Evolutionary conservation across 2,888 invertebrate genomes (phyloP).

Genomic region (Melieria omissa): DNA sequence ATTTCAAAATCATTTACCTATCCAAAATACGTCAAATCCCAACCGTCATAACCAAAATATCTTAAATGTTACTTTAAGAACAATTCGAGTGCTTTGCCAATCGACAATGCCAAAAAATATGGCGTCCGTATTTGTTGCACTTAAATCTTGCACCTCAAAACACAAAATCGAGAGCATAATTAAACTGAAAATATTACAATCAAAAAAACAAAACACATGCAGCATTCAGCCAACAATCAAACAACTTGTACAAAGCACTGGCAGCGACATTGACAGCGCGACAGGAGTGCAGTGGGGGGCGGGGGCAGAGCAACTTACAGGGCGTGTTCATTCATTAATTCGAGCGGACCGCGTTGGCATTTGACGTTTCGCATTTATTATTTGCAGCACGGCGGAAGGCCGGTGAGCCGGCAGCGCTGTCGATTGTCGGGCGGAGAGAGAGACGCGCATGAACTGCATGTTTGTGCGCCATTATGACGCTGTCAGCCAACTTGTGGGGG

Average conservation of each 20-base stretch:
- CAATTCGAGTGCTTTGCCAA: too few species aligned
- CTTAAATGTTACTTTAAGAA: too few species aligned
- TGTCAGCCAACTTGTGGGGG: too few species aligned
- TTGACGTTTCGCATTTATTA: constrained; percentile 30
- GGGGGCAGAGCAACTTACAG: constrained; percentile 22
- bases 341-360: constrained; percentile 23
- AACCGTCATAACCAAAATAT: too few species aligned
- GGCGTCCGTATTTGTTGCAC: neutral
- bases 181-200: constrained; percentile 7
- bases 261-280: constrained; percentile 11
- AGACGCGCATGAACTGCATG: too few species aligned
- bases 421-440: too few species aligned
- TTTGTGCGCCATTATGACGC: too few species aligned
- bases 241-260: constrained; percentile 2
- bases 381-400: neutral
- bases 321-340: constrained; percentile 33
- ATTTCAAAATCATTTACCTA: too few species aligned
- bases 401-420: too few species aligned
- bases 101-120: too few species aligned
- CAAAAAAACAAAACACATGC: constrained; percentile 8
- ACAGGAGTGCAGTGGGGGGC: constrained; percentile 1
- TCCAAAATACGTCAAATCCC: too few species aligned
- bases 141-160: constrained; percentile 22
- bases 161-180: constrained; percentile 26
- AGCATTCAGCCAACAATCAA: neutral